Evolutionary conservation across 1,140 invertebrate genomes (phyloP).

Genomic region (Mizuhopecten yessoensis): DNA sequence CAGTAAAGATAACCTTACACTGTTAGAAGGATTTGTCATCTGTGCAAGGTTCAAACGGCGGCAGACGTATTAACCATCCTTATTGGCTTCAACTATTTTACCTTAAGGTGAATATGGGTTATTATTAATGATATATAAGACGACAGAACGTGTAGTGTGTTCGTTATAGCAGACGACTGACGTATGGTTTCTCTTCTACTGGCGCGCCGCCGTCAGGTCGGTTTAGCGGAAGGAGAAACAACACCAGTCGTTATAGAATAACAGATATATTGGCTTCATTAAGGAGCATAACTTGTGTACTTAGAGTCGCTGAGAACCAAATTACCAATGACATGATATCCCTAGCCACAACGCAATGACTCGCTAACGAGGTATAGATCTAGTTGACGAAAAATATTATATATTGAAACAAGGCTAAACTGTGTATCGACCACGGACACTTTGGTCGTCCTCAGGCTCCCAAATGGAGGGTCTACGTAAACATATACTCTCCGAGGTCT

Average conservation of each 20-base stretch:
- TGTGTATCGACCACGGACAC: background rate
- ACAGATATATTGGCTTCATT: conserved; percentile 29
- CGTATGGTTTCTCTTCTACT: background rate
- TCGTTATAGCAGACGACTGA: background rate
- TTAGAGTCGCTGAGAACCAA: background rate
- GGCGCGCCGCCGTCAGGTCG: background rate
- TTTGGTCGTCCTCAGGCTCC: background rate
- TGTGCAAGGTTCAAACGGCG: no score
- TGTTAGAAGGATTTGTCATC: no score
- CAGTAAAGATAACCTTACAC: no score
- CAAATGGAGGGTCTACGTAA: background rate
- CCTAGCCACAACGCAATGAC: background rate
- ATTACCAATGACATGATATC: conserved; percentile 25
- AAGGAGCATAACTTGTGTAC: background rate
- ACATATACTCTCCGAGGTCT: background rate
- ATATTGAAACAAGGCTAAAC: background rate
- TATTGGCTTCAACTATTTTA: no score
- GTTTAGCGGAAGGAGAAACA: background rate
- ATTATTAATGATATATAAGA: background rate
- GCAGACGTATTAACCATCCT: no score
- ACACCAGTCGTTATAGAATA: background rate
- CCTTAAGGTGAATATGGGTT: background rate
- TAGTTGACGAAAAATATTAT: conserved; percentile 35
- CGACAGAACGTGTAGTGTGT: background rate
- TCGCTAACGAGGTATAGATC: background rate